phyloP scores from a whole-genome alignment of 2,888 invertebrate genomes.

The Nomada goodeniana region DNA sequence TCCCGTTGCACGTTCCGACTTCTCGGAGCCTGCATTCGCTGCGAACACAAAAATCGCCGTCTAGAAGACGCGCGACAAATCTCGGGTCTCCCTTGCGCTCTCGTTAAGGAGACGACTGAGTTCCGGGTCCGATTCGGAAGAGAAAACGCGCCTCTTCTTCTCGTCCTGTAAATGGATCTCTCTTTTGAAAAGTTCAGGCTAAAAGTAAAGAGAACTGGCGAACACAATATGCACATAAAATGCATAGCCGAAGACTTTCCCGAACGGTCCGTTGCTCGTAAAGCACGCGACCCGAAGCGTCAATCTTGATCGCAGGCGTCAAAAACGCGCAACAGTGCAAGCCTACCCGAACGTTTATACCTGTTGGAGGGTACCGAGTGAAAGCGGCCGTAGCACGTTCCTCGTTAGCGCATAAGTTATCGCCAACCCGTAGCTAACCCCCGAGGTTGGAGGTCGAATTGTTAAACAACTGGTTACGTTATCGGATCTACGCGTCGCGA shows the following conservation, averaged over 20 bases:
- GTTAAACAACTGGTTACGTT: slow-evolving; percentile 51
- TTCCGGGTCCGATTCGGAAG: background rate
- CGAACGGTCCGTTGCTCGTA: background rate
- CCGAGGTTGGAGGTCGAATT: slow-evolving; percentile 56
- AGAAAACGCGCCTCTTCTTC: background rate
- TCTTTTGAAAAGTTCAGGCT: background rate
- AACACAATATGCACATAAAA: background rate
- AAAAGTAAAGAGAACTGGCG: background rate
- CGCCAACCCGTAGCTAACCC: slow-evolving; percentile 63
- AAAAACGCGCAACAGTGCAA: slow-evolving; percentile 12
- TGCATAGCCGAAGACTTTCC: background rate
- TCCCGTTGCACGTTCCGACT: slow-evolving; percentile 19
- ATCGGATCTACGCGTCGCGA: slow-evolving; percentile 10
- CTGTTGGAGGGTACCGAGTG: slow-evolving; percentile 66
- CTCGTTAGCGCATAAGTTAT: slow-evolving; percentile 68
- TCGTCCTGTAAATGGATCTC: background rate
- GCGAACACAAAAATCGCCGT: slow-evolving; percentile 5
- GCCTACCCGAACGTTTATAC: slow-evolving; percentile 22
- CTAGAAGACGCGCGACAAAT: slow-evolving; percentile 7
- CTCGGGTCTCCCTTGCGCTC: background rate
- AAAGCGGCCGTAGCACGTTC: slow-evolving; percentile 60
- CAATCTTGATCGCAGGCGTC: slow-evolving; percentile 13
- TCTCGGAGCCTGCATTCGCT: background rate
- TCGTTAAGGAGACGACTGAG: background rate
- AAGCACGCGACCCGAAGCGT: background rate